A percentile compares a stretch with the other conserved stretches of the same genome.
Conservation (phyloP, 2,888 invertebrate species). For the Plemyria rubiginata region DNA sequence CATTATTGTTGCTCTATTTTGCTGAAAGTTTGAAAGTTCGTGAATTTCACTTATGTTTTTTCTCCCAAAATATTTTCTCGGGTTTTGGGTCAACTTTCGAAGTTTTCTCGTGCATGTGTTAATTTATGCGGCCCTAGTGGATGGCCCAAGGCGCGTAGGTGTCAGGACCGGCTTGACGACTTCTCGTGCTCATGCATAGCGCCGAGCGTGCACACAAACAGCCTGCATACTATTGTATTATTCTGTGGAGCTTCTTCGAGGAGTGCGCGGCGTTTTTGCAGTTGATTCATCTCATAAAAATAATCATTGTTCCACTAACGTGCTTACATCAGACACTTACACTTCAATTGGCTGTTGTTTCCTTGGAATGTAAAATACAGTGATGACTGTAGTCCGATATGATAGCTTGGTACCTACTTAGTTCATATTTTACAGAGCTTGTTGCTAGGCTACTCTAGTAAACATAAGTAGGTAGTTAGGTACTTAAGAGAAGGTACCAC, state of each 20-base stretch:
- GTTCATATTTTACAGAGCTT: too few relatives aligned
- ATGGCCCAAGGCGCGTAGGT: constrained; percentile 66
- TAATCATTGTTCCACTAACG: constrained; percentile 33
- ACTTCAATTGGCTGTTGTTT: constrained; percentile 6
- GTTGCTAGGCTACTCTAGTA: too few relatives aligned
- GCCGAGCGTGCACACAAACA: constrained; percentile 54
- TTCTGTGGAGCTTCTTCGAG: constrained; percentile 45
- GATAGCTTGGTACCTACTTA: background rate
- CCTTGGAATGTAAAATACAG: background rate
- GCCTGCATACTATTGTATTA: constrained; percentile 30
- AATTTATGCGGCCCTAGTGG: constrained; percentile 55
- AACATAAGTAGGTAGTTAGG: too few relatives aligned
- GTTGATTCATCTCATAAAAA: constrained; percentile 57
- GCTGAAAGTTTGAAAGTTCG: constrained; percentile 1
- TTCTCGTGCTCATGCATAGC: constrained; percentile 50
- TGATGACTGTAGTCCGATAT: background rate
- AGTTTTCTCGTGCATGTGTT: constrained; percentile 46
- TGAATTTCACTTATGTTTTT: constrained; percentile 26
- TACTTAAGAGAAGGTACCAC: too few relatives aligned
- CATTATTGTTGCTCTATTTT: background rate
- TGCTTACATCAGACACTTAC: constrained; percentile 29
- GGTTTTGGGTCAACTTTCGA: constrained; percentile 33
- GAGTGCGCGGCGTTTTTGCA: constrained; percentile 55
- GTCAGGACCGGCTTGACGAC: constrained; percentile 75
- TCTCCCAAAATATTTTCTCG: constrained; percentile 13